phyloP scores from a whole-genome alignment of 2,113 vertebrate genomes.

The Aythya baeri region DNA sequence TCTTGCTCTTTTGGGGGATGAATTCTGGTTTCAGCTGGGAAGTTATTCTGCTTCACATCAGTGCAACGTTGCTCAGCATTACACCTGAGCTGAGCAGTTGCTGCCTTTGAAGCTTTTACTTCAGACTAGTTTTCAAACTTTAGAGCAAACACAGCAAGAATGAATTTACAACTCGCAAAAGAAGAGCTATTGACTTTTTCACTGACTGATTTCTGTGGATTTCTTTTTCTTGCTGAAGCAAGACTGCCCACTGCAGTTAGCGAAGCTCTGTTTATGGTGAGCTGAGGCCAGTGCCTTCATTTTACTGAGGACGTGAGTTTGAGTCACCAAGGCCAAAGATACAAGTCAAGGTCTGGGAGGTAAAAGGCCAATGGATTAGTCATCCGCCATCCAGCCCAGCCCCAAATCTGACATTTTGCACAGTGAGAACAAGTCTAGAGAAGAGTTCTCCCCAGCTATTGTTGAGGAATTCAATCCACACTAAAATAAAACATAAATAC shows the following conservation, averaged over 20 bases:
- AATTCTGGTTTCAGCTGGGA: background rate
- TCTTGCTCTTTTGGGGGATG: background rate
- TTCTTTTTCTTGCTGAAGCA: background rate
- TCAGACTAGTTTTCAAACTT: background rate
- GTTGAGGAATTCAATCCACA: background rate
- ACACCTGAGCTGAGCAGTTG: background rate
- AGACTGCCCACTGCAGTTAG: background rate
- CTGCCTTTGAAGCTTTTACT: background rate
- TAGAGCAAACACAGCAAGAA: background rate
- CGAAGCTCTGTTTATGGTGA: constrained; percentile 7
- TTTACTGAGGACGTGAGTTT: constrained; percentile 33
- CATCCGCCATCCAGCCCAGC: constrained; percentile 65
- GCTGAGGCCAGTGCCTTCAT: constrained; percentile 33
- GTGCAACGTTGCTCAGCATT: background rate
- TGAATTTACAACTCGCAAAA: background rate
- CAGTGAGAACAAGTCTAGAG: constrained; percentile 55
- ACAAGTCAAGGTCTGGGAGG: constrained; percentile 66
- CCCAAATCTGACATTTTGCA: constrained; percentile 73
- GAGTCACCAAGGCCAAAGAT: constrained; percentile 78
- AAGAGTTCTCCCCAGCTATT: constrained; percentile 19
- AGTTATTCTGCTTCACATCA: background rate
- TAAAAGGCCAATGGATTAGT: constrained; percentile 72
- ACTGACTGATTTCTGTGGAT: background rate
- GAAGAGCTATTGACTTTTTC: background rate
- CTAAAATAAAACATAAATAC: constrained; percentile 25